Percentiles rank a stretch among this genome's conserved stretches.
phyloP scores from a whole-genome alignment of 2,888 invertebrate genomes.

The Teinopalpus imperialis region DNA sequence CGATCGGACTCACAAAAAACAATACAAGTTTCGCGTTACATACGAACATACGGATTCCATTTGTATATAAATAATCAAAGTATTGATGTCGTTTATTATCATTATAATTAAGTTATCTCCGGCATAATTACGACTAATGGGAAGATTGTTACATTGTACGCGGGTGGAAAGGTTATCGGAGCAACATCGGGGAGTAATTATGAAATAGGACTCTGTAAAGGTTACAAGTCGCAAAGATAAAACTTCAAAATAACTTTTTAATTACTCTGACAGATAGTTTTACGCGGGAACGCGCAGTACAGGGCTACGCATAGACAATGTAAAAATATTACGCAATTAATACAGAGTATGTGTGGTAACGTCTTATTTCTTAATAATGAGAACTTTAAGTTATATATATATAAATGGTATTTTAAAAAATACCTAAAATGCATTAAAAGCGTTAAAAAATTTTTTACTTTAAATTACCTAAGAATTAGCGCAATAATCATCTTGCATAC shows the following conservation, averaged over 20 bases:
- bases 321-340: background rate
- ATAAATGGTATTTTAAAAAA: no score
- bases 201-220: slow-evolving; percentile 36
- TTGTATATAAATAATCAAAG: slow-evolving; percentile 11
- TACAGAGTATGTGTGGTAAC: no score
- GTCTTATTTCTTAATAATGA: no score
- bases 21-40: no score
- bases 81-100: slow-evolving; percentile 41
- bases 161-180: slow-evolving; percentile 40
- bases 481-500: no score
- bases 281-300: background rate
- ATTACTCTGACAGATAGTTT: slow-evolving; percentile 28
- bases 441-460: no score
- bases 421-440: no score
- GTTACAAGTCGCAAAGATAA: slow-evolving; percentile 26
- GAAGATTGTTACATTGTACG: slow-evolving; percentile 60
- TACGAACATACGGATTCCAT: background rate
- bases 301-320: background rate
- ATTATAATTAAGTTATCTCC: slow-evolving; percentile 61
- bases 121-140: slow-evolving; percentile 72
- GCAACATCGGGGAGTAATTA: slow-evolving; percentile 37
- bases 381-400: no score
- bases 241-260: slow-evolving; percentile 36
- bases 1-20: no score
- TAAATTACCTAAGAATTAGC: no score